Evolutionary conservation across 2,113 vertebrate species (phyloP).

Genomic region (Brachionichthys hirsutus): DNA sequence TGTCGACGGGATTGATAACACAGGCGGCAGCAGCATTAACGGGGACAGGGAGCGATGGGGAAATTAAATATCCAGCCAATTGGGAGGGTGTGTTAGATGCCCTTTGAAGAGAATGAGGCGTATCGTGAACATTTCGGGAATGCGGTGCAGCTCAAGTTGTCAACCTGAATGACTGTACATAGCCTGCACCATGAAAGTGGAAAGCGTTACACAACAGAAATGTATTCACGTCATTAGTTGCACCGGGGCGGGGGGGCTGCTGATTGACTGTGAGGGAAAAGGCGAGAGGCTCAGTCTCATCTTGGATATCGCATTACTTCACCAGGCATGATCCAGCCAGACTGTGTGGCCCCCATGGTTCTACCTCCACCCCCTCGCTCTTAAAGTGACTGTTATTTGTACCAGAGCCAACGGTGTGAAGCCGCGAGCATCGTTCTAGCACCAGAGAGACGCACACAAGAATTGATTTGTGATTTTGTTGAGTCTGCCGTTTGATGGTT

Average conservation of each 20-base stretch:
- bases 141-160: too few species aligned
- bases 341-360: conserved; percentile 33
- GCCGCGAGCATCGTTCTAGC: too few species aligned
- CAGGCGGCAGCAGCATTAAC: too few species aligned
- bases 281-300: conserved; percentile 36
- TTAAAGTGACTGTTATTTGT: conserved; percentile 27
- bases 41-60: too few species aligned
- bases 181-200: conserved; percentile 9
- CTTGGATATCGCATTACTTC: conserved; percentile 55
- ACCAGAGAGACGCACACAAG: neutral
- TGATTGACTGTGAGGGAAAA: conserved; percentile 29
- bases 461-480: too few species aligned
- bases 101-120: too few species aligned
- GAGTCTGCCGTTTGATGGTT: too few species aligned
- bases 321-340: conserved; percentile 39
- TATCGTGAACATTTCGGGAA: too few species aligned
- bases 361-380: conserved; percentile 27
- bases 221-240: conserved; percentile 38
- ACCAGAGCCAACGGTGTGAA: neutral
- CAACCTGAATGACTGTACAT: too few species aligned
- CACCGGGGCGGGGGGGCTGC: conserved; percentile 35
- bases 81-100: too few species aligned
- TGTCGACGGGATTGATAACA: too few species aligned
- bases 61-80: too few species aligned
- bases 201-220: conserved; percentile 22